Percentiles rank a stretch among this genome's conserved stretches.
Evolutionary conservation across 1,140 invertebrate species (phyloP).

Genomic region (Anastrepha obliqua): DNA sequence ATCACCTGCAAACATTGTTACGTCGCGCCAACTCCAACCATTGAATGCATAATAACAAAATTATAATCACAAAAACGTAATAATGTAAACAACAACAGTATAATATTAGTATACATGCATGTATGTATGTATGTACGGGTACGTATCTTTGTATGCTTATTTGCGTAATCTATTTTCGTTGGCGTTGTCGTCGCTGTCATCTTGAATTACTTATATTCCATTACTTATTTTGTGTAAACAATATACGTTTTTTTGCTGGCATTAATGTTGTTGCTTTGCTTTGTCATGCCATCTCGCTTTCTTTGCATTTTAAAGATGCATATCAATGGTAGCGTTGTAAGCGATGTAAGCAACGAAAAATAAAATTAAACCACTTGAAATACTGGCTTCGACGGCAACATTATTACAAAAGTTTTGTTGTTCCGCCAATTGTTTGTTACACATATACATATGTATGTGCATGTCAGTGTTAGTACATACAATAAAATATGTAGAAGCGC

Average conservation of each 20-base stretch:
- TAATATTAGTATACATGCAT: background rate
- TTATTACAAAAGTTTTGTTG: background rate
- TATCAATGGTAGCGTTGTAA: background rate
- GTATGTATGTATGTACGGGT: background rate
- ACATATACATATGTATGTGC: background rate
- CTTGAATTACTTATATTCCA: constrained; percentile 45
- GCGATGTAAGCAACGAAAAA: background rate
- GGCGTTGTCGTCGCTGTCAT: constrained; percentile 17
- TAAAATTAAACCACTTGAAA: constrained; percentile 10
- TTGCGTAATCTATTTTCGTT: constrained; percentile 42
- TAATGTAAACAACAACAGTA: constrained; percentile 9
- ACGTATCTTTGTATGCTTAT: background rate
- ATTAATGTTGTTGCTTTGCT: background rate
- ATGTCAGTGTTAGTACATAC: background rate
- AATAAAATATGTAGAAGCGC: background rate
- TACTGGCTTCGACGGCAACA: constrained; percentile 6
- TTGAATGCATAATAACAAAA: constrained; percentile 45
- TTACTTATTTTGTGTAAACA: constrained; percentile 41
- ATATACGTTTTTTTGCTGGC: background rate
- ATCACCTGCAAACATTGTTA: constrained; percentile 33
- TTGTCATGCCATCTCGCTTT: constrained; percentile 26
- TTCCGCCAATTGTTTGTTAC: background rate
- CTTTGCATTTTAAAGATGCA: constrained; percentile 6
- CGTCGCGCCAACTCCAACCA: background rate
- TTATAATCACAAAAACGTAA: constrained; percentile 7